Evolutionary conservation across 1,140 invertebrate genomes (phyloP).

Genomic region (Ceratina calcarata): DNA sequence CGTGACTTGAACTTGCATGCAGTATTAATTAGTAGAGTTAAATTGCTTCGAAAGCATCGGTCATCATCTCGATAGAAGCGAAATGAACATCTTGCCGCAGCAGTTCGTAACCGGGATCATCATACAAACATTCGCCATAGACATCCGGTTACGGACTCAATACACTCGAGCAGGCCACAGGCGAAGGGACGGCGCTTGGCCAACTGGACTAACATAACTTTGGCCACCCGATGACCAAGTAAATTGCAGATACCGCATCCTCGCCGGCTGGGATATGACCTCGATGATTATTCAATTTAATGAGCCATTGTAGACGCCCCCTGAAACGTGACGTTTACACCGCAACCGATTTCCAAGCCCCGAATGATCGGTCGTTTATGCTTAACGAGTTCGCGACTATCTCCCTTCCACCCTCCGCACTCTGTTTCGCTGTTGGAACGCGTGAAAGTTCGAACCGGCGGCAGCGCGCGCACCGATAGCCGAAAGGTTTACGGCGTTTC

Average conservation of each 20-base stretch:
- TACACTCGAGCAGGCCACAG: slow-evolving; percentile 27
- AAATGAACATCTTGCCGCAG: not conserved
- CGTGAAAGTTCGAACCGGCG: slow-evolving; percentile 12
- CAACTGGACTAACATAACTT: slow-evolving; percentile 42
- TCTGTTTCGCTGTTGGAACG: not conserved
- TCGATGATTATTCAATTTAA: slow-evolving; percentile 74
- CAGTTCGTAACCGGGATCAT: slow-evolving; percentile 1
- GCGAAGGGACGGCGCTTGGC: not conserved
- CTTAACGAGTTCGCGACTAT: slow-evolving; percentile 60
- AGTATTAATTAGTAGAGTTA: not conserved
- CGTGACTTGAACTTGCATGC: not conserved
- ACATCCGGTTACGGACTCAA: slow-evolving; percentile 10
- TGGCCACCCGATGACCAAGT: slow-evolving; percentile 54
- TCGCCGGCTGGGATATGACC: slow-evolving; percentile 52
- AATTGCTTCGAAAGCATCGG: not conserved
- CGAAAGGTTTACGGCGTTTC: slow-evolving; percentile 41
- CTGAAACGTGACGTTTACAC: slow-evolving; percentile 73
- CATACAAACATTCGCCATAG: slow-evolving; percentile 1
- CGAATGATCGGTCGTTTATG: slow-evolving; percentile 58
- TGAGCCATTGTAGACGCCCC: slow-evolving; percentile 67
- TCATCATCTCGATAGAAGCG: not conserved
- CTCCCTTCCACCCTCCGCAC: not conserved
- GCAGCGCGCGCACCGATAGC: not conserved
- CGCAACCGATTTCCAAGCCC: slow-evolving; percentile 62
- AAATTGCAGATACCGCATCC: slow-evolving; percentile 61